A percentile compares a stretch with the other conserved stretches of the same genome.
phyloP scores from a whole-genome alignment of 2,888 invertebrate genomes.

The Agrypnus murinus region DNA sequence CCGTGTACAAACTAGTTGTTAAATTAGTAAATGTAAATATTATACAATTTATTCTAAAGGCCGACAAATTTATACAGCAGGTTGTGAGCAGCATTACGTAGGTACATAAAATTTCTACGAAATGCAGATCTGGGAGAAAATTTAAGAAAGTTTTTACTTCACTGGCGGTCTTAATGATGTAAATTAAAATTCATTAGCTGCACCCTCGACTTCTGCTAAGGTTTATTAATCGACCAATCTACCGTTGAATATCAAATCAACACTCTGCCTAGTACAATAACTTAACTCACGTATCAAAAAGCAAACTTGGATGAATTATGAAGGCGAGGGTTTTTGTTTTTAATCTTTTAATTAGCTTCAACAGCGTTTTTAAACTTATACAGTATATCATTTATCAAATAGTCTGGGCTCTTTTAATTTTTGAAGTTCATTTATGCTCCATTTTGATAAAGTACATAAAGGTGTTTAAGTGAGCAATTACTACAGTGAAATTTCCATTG shows the following conservation, averaged over 20 bases:
- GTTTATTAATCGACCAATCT: conserved; percentile 13
- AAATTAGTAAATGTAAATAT: conserved; percentile 38
- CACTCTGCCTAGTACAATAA: not conserved
- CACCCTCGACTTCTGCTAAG: conserved; percentile 4
- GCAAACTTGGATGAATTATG: no score
- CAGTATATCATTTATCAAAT: no score
- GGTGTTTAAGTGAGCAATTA: no score
- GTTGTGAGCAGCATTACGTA: conserved; percentile 15
- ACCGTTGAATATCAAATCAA: conserved; percentile 14
- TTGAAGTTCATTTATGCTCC: no score
- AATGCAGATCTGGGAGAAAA: not conserved
- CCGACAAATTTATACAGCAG: conserved; percentile 20
- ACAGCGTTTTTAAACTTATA: no score
- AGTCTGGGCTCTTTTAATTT: no score
- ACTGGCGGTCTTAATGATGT: conserved; percentile 14
- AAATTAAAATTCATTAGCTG: conserved; percentile 25
- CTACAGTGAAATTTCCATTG: no score
- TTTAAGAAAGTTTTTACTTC: conserved; percentile 9
- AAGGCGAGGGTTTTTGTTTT: no score
- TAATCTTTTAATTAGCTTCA: no score
- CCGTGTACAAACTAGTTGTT: conserved; percentile 40
- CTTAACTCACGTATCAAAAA: not conserved
- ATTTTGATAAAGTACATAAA: no score
- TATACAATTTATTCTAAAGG: conserved; percentile 29
- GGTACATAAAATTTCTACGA: conserved; percentile 13